Conservation (phyloP, 2,113 vertebrate genomes). For the Morone saxatilis region DNA sequence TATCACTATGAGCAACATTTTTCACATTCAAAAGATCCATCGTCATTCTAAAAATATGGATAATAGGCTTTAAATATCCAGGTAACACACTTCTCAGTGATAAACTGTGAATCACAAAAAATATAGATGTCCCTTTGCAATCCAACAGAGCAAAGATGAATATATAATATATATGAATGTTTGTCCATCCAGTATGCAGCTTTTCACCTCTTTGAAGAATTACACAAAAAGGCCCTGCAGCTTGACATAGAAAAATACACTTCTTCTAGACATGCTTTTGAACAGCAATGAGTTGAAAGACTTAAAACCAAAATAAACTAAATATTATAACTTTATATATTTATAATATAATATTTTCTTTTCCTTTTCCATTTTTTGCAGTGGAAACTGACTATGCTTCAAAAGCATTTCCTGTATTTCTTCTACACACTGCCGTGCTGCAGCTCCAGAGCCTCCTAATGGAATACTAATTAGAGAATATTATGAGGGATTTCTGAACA, state of each 20-base stretch:
- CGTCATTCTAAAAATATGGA: not conserved
- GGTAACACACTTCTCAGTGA: not conserved
- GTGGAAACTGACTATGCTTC: not conserved
- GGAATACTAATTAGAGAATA: slow-evolving; percentile 21
- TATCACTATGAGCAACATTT: not conserved
- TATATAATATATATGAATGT: not conserved
- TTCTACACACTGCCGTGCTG: not conserved
- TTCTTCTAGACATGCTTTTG: not conserved
- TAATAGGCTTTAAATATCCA: not conserved
- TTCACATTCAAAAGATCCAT: not conserved
- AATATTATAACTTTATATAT: too few relatives aligned
- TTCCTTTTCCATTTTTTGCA: not conserved
- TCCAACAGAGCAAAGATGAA: not conserved
- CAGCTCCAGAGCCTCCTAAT: slow-evolving; percentile 1
- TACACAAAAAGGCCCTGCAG: slow-evolving; percentile 3
- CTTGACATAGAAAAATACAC: slow-evolving; percentile 27
- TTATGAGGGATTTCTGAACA: not conserved
- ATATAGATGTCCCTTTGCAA: not conserved
- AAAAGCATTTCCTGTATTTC: not conserved
- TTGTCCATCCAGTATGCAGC: not conserved
- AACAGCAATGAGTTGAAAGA: not conserved
- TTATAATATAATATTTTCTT: not conserved
- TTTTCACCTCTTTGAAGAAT: not conserved
- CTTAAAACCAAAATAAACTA: not conserved
- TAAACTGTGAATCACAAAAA: not conserved